Base-by-base conservation (phyloP, 2,888 invertebrate genomes). In the Aleiodes alternator region DNA sequence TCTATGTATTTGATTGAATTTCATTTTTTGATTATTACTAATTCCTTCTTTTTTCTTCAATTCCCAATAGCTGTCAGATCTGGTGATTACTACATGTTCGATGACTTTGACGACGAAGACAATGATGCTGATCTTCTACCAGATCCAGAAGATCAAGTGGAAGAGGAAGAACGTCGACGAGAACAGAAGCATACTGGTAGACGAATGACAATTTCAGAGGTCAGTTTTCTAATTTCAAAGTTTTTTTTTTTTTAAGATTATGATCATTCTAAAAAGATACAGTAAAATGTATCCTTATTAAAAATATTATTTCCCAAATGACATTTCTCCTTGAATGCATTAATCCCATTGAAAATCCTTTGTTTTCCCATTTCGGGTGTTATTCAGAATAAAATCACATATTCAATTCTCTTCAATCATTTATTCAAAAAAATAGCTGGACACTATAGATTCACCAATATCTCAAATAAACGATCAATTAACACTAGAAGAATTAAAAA, bases 41-140 rank as follows among this genome's bases (percentile, higher is more conserved):
- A 56, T 70, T 9, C 6, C 12, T 69, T 9, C n/a, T n/a, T n/a
- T n/a, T 23, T 7, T 64, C 64, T 56, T 51, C 66, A 80, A 79
- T 80, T 78, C 81, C 80, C 87, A 90, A 88, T 91, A 99, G 99
- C 99, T 70, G 95, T 99, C 76, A 94, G 98, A 70, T 98, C 98
- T 77, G 99, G 99, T 16, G 99, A 99, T 91, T 99, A 99, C 91
- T 99, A 98, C 91, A 98, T 99, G 97, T 99, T 99, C 91, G 98
- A 98, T 86, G 98, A 98, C 82, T 93, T 96, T 86, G 95, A 96
- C 82, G 95, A 95, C 76, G 76, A 72, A 0, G 95, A 95, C 56
- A 92, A 95, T 79, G 86, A 93, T 80, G 87, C 81, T 14, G 94
- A 94, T 80, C 83, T 94, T 31, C 91, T 93, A 50, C 92, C 92